Percentiles rank a stretch among this genome's conserved stretches.
Evolutionary conservation across 2,113 vertebrate species (phyloP).

Genomic region (Connochaetes taurinus): DNA sequence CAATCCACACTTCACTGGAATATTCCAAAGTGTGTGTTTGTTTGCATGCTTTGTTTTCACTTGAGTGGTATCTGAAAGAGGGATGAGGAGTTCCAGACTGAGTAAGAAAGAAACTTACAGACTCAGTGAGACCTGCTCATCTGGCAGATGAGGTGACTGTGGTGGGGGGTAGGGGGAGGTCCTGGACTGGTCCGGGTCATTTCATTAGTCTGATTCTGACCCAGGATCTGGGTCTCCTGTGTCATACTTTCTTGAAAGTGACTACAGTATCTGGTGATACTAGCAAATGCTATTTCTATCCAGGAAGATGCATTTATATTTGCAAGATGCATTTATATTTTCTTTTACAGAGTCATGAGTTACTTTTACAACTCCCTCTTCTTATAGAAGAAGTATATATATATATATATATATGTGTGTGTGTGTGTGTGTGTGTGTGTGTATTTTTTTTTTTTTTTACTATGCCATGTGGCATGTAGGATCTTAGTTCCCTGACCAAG

Average conservation of each 20-base stretch:
- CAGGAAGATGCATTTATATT: not conserved
- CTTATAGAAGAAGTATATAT: not conserved
- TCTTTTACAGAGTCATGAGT: not conserved
- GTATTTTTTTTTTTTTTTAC: not conserved
- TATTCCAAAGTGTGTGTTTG: not conserved
- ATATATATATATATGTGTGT: too few relatives aligned
- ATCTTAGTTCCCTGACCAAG: not conserved
- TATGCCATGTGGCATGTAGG: not conserved
- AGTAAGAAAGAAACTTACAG: not conserved
- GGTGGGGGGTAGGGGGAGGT: fast-evolving
- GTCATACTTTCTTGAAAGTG: not conserved
- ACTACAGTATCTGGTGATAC: not conserved
- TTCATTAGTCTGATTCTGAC: not conserved
- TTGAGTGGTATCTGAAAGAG: not conserved
- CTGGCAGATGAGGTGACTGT: not conserved
- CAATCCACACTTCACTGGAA: not conserved
- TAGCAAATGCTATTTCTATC: not conserved
- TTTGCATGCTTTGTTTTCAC: not conserved
- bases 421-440: too few relatives aligned
- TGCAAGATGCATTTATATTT: not conserved
- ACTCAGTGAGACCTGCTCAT: not conserved
- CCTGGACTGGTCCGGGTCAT: not conserved
- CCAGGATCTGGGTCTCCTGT: not conserved
- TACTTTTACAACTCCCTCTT: not conserved
- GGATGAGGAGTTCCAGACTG: not conserved